Percentiles rank a stretch among this genome's conserved stretches.
Conservation (phyloP, 92 coral and sea anemone species). For the Pocillopora grandis region DNA sequence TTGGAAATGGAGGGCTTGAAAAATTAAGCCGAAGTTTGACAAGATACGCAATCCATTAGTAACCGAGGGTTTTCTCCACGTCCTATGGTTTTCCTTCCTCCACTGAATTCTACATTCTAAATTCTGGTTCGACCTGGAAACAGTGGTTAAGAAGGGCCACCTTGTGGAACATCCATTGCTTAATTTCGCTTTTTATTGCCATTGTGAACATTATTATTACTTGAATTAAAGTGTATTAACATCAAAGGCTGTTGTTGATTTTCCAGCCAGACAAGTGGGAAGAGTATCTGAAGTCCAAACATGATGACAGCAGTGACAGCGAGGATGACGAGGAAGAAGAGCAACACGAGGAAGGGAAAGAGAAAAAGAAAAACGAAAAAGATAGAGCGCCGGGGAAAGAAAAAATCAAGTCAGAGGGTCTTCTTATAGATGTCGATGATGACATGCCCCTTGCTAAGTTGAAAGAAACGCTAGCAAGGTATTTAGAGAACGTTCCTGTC, state of each 20-base stretch:
- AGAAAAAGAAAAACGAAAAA: slow-evolving; percentile 24
- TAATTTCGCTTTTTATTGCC: no score
- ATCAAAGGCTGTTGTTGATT: background rate
- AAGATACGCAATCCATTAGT: no score
- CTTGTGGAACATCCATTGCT: no score
- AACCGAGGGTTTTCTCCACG: no score
- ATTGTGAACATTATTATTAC: no score
- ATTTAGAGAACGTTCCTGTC: background rate
- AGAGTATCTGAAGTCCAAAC: slow-evolving; percentile 73
- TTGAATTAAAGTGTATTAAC: no score
- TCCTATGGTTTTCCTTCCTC: no score
- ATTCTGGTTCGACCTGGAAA: no score
- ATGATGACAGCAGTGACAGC: slow-evolving; percentile 60
- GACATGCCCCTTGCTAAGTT: slow-evolving; percentile 46
- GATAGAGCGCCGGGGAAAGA: slow-evolving; percentile 13
- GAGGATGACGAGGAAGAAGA: slow-evolving; percentile 49
- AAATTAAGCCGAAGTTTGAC: no score
- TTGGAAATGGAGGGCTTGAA: no score
- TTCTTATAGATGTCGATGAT: slow-evolving; percentile 19
- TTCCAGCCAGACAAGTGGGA: slow-evolving; percentile 96
- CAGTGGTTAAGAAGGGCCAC: no score
- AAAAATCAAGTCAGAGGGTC: slow-evolving; percentile 23
- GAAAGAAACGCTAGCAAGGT: slow-evolving; percentile 43
- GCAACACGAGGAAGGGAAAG: slow-evolving; percentile 15
- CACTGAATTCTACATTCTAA: no score